Base-by-base conservation (phyloP, 2,888 invertebrate species). In the Temnothorax rugatulus region DNA sequence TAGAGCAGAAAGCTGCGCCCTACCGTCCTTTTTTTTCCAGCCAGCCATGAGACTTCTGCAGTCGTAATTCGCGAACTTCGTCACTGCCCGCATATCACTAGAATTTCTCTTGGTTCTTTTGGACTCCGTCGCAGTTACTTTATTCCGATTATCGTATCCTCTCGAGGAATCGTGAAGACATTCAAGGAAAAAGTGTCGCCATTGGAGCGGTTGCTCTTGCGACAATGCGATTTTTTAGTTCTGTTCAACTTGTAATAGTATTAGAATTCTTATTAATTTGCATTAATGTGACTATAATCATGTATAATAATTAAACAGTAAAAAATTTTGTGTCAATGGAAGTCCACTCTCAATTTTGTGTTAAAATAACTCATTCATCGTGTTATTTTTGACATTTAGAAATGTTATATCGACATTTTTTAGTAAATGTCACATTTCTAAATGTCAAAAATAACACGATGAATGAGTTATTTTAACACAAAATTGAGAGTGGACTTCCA, bases 91-190 rank as follows among this genome's bases (percentile, higher is more conserved):
- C 73, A 15, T 50, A 59, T 81, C 79, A 57, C 68, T 57, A 13
- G 34, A 81, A 81, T 66, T 25, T 69, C 29, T 59, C 63, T 66
- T 73, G 21, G 47, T 71, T 71, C 47, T 34, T 47, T 34, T 18
- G 44, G 25, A 59, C 4, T 29, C 13, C 21, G 38, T 71, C 5
- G 79, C 38, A 59, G 34, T 73, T 81, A 47, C 79, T 81, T 73
- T 73, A 81, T 81, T 71, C 38, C 59, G 59, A 81, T 81, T 73
- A 81, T 50, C 59, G 73, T 50, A 59, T 73, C n/a, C 59, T 47
- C 59, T 38, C 38, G 73, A 59, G 59, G 25, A 61, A 81, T 73
- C 59, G 73, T 18, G 38, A 44, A 0, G 34, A 73, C 47, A 59
- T 73, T 81, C 38, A 69, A 9, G 15, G 25, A 81, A 38, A 81